Evolutionary conservation across 1,140 invertebrate genomes (phyloP).

Genomic region (Holotrichia oblita): DNA sequence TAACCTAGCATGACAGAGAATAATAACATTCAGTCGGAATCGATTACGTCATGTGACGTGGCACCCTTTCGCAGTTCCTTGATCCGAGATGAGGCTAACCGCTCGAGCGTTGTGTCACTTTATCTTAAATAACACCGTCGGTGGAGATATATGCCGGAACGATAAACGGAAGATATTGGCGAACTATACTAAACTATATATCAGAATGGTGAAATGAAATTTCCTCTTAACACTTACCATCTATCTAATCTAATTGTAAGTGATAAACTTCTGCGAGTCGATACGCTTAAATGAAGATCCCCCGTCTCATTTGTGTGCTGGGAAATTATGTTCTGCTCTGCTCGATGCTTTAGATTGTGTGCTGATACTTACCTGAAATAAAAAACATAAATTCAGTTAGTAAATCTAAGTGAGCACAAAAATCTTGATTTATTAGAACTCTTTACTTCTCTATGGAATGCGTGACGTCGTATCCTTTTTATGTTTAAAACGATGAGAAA

Average conservation of each 20-base stretch:
- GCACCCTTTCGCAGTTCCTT: not conserved
- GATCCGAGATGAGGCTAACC: slow-evolving; percentile 4
- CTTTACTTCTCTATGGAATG: no score
- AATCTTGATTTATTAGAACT: no score
- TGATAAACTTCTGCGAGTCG: not conserved
- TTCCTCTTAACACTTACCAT: not conserved
- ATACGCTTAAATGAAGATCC: not conserved
- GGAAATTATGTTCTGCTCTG: not conserved
- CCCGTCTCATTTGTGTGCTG: not conserved
- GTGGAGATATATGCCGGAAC: not conserved
- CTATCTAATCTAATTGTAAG: not conserved
- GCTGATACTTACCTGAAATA: not conserved
- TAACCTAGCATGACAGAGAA: slow-evolving; percentile 7
- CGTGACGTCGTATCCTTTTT: no score
- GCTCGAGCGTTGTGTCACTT: not conserved
- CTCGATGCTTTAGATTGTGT: no score
- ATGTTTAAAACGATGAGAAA: no score
- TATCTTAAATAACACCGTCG: not conserved
- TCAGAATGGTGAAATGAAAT: not conserved
- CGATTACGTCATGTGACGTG: not conserved
- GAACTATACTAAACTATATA: not conserved
- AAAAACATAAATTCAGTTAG: not conserved
- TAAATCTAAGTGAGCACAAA: no score
- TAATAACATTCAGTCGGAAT: slow-evolving; percentile 13
- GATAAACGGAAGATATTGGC: not conserved